phyloP scores from a whole-genome alignment of 2,113 vertebrate genomes.

The Azemiops feae region DNA sequence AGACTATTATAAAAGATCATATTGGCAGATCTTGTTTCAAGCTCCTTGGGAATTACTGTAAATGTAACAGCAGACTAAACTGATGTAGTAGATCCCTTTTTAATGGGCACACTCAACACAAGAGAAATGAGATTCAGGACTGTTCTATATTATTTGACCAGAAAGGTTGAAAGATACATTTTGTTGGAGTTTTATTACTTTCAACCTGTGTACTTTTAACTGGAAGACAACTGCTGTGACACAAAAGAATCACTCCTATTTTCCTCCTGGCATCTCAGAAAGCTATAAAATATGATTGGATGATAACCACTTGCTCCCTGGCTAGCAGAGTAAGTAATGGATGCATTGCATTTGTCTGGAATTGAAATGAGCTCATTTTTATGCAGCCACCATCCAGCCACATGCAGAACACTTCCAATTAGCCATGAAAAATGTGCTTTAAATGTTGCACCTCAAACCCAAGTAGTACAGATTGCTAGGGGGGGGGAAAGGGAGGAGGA shows the following conservation, averaged over 20 bases:
- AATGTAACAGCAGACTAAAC: background rate
- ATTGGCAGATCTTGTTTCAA: background rate
- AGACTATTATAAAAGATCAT: background rate
- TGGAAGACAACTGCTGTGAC: slow-evolving; percentile 18
- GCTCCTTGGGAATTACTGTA: background rate
- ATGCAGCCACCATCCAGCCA: slow-evolving; percentile 13
- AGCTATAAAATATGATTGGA: background rate
- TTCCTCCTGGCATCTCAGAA: background rate
- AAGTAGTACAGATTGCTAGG: background rate
- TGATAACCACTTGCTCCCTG: slow-evolving; percentile 27
- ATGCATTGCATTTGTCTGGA: background rate
- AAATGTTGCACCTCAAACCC: slow-evolving; percentile 15
- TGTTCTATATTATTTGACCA: background rate
- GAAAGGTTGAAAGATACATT: background rate
- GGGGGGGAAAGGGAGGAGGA: background rate
- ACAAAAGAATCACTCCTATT: slow-evolving; percentile 20
- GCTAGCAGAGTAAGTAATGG: slow-evolving; percentile 31
- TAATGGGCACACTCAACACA: background rate
- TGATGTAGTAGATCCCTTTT: background rate
- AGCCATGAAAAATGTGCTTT: background rate
- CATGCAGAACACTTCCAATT: slow-evolving; percentile 29
- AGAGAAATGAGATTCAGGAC: background rate
- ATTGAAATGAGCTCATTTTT: slow-evolving; percentile 38
- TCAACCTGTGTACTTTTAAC: slow-evolving; percentile 17
- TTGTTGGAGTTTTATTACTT: background rate